A percentile compares a stretch with the other conserved stretches of the same genome.
Evolutionary conservation across 2,888 invertebrate species (phyloP).

Genomic region (Hypomecis punctinalis): DNA sequence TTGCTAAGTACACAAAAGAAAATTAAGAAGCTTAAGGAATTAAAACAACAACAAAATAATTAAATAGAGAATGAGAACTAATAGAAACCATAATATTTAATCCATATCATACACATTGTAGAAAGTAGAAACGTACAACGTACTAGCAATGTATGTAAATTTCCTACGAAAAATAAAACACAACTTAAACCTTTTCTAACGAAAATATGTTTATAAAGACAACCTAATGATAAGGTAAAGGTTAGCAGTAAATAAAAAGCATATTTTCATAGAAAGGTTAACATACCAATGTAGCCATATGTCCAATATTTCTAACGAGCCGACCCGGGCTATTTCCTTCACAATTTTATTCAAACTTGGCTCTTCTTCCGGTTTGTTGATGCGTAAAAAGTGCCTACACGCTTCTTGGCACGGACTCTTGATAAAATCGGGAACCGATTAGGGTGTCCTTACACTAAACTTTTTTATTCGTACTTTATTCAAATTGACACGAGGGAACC

Average conservation of each 20-base stretch:
- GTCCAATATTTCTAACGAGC: conserved; percentile 33
- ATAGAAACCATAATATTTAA: no score
- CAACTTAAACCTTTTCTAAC: background rate
- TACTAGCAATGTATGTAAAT: no score
- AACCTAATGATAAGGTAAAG: background rate
- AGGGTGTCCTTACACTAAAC: conserved; percentile 66
- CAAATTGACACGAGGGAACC: conserved; percentile 67
- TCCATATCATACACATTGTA: no score
- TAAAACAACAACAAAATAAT: no score
- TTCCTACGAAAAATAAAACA: background rate
- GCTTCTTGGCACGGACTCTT: conserved; percentile 57
- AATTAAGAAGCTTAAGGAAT: no score
- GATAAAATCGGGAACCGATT: conserved; percentile 70
- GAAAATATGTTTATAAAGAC: background rate
- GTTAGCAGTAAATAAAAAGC: background rate
- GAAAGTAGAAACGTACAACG: no score
- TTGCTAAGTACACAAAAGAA: no score
- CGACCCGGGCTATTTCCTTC: conserved; percentile 32
- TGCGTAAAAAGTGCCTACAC: conserved; percentile 64
- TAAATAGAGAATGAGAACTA: no score
- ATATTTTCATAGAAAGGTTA: conserved; percentile 15
- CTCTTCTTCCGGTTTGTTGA: conserved; percentile 54
- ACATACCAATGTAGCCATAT: conserved; percentile 23
- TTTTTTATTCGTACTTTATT: conserved; percentile 74
- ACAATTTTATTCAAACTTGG: conserved; percentile 49